Evolutionary conservation across 2,113 vertebrate genomes (phyloP).

Genomic region (Monopterus albus): DNA sequence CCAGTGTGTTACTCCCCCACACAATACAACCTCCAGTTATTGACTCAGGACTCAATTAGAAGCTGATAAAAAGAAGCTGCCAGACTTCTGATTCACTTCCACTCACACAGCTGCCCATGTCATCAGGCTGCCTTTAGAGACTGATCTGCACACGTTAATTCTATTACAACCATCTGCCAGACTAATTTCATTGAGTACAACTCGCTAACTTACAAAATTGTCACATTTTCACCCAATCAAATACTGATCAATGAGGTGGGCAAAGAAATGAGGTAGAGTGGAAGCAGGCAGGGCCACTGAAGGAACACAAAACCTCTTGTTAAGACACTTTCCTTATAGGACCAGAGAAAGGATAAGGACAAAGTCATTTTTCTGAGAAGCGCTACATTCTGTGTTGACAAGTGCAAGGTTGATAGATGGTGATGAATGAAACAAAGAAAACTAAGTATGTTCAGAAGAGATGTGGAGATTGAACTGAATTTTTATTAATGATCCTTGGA

Average conservation of each 20-base stretch:
- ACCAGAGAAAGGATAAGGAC: background rate
- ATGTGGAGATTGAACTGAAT: background rate
- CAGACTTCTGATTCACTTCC: constrained; percentile 60
- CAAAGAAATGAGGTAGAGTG: constrained; percentile 15
- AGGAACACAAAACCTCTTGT: constrained; percentile 8
- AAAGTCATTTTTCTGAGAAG: background rate
- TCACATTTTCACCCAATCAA: constrained; percentile 65
- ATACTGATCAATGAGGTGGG: constrained; percentile 61
- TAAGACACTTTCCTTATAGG: constrained; percentile 17
- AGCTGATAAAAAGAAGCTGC: constrained; percentile 67
- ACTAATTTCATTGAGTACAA: constrained; percentile 73
- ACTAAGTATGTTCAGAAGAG: background rate
- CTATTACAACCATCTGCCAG: constrained; percentile 63
- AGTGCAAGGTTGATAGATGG: background rate
- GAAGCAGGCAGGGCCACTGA: background rate
- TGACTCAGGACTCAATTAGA: constrained; percentile 77
- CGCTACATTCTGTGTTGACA: constrained; percentile 1
- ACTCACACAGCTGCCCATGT: constrained; percentile 63
- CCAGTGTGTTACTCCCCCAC: background rate
- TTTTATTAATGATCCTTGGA: too few species aligned
- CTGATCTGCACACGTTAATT: constrained; percentile 58
- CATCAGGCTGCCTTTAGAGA: constrained; percentile 46
- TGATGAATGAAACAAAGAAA: constrained; percentile 8
- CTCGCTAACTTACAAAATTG: constrained; percentile 52
- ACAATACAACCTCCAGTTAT: constrained; percentile 56